Conservation (phyloP, 2,113 vertebrate genomes). For the Saguinus imperator region DNA sequence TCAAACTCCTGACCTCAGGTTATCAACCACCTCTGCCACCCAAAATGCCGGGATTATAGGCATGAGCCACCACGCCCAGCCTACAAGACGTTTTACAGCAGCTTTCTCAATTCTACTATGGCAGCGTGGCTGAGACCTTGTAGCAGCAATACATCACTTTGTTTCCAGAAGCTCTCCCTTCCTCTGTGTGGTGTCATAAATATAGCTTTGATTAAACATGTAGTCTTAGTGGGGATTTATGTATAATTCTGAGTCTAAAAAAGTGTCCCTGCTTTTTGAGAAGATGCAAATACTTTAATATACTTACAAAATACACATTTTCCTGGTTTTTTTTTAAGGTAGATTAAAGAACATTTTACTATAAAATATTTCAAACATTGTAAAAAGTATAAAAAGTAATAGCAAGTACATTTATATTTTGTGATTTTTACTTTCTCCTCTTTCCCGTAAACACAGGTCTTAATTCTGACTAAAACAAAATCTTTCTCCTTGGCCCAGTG, state of each 20-base stretch:
- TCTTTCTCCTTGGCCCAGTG: background rate
- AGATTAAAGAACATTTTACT: background rate
- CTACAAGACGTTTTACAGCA: background rate
- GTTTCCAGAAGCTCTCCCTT: background rate
- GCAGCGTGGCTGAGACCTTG: background rate
- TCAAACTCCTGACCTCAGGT: no score
- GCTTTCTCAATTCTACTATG: rapidly evolving
- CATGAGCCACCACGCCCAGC: no score
- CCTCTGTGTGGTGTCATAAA: background rate
- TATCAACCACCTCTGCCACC: no score
- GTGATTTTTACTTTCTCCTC: background rate
- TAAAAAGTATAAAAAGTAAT: background rate
- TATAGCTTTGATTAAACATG: background rate
- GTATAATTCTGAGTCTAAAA: background rate
- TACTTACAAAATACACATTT: background rate
- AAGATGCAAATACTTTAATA: background rate
- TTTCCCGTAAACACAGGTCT: background rate
- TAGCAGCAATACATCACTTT: background rate
- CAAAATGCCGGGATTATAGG: no score
- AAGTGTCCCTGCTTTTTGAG: background rate
- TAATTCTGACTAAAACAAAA: background rate
- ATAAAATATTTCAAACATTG: background rate
- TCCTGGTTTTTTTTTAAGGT: background rate
- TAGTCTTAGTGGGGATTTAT: background rate
- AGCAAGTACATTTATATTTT: background rate